Evolutionary conservation across 2,113 vertebrate genomes (phyloP), one percentile per base, ranked within the genome.

Genomic region (Hyla sarda): DNA sequence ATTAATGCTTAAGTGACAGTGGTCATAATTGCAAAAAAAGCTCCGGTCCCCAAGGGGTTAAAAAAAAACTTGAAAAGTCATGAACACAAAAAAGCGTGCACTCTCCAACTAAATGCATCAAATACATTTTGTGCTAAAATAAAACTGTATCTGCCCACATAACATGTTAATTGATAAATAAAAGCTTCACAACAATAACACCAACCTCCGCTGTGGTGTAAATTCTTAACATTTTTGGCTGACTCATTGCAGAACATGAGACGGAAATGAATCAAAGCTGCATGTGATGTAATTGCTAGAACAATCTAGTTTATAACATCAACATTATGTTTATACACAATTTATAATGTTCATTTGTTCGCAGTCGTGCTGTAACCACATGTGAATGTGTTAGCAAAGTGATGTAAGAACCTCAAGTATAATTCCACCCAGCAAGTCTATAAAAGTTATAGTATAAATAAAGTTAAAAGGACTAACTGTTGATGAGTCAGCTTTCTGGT

Each of bases 31-130:
- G n/a, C n/a, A n/a, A n/a, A n/a, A n/a, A n/a, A n/a, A n/a, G n/a
- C n/a, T n/a, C n/a, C n/a, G n/a, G n/a, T n/a, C n/a, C n/a, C n/a
- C n/a, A n/a, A n/a, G n/a, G n/a, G n/a, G n/a, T n/a, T n/a, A n/a
- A n/a, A n/a, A n/a, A n/a, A n/a, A n/a, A n/a, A n/a, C n/a, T n/a
- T n/a, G 41, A 5, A 30, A 47, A 45, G 17, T 80, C 45, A 34
- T 80, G 34, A 80, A 45, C 37, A 9, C 47, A 9, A 34, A 81
- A 81, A 60, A 37, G 21, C 52, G 28, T 6, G 16, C 34, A 41
- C 62, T 58, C 62, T 37, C 30, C 54, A 60, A 14, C 77, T 58
- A 80, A 80, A 80, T 62, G 25, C 56, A 65, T 8, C 65, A n/a
- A n/a, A 65, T 52, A 54, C n/a, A 54, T 50, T 54, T 54, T 77